phyloP scores from a whole-genome alignment of 2,113 vertebrate genomes.

The Nothoprocta perdicaria region DNA sequence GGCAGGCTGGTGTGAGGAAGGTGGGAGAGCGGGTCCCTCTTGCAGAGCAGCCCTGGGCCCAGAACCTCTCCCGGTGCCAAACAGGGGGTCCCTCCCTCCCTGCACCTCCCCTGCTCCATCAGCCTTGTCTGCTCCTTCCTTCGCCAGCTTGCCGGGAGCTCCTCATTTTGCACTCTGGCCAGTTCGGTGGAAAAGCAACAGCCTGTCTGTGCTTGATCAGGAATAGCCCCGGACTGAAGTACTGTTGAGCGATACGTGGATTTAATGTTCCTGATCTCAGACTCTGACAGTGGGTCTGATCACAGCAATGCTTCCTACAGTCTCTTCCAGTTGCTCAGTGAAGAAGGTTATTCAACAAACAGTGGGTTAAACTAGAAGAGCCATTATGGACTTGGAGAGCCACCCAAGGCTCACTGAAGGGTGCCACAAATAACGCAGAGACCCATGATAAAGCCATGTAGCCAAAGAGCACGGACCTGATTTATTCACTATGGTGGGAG shows the following conservation, averaged over 20 bases:
- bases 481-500: not conserved
- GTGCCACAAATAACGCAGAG: not conserved
- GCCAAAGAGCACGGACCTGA: not conserved
- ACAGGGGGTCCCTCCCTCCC: too few relatives aligned
- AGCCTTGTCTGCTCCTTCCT: not conserved
- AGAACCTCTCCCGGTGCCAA: too few relatives aligned
- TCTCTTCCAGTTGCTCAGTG: not conserved
- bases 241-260: not conserved
- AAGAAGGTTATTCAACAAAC: not conserved
- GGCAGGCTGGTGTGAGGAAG: not conserved
- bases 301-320: not conserved
- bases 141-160: not conserved
- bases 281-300: not conserved
- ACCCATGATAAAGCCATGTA: not conserved
- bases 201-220: not conserved
- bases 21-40: not conserved
- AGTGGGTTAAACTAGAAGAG: not conserved
- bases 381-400: not conserved
- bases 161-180: not conserved
- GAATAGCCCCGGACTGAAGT: not conserved
- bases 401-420: not conserved
- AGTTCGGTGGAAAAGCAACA: not conserved
- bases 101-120: not conserved
- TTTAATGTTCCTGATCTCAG: not conserved
- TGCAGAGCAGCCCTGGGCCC: not conserved